These are phyloP conservation scores for Macrosteles quadrilineatus DNA, from an alignment of 1,140 invertebrate species.

Conservation along the genomic window DNA sequence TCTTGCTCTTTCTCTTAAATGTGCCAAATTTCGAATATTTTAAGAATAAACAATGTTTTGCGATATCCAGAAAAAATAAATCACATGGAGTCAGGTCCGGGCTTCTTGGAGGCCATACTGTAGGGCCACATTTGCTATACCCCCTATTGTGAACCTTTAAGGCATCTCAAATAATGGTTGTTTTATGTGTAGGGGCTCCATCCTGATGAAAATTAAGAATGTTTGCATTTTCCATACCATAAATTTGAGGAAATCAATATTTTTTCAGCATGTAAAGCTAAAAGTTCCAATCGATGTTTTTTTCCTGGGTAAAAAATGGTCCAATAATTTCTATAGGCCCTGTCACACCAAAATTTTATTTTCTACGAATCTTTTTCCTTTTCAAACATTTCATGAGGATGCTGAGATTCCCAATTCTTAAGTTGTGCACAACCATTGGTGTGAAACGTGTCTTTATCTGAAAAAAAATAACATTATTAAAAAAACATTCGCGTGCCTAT, in stretches of 20 bases:
- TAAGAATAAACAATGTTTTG: neutral
- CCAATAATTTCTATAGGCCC: neutral
- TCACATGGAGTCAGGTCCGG: too few relatives aligned
- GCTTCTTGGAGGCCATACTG: too few relatives aligned
- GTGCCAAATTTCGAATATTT: neutral
- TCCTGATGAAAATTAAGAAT: neutral
- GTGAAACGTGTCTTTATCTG: neutral
- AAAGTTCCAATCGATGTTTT: neutral
- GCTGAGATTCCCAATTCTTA: neutral
- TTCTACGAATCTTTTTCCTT: neutral
- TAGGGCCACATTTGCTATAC: too few relatives aligned
- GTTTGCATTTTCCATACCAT: neutral
- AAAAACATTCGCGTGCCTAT: too few relatives aligned
- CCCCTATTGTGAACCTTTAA: neutral
- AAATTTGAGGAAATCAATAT: neutral
- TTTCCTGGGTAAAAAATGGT: neutral
- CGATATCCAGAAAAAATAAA: neutral
- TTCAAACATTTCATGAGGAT: neutral
- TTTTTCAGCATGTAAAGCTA: neutral
- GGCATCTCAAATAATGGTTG: neutral
- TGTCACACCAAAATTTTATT: neutral
- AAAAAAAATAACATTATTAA: neutral
- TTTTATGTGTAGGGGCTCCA: neutral
- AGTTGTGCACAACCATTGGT: neutral
- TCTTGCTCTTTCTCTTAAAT: neutral